phyloP scores from a whole-genome alignment of 2,113 vertebrate genomes.

The Mesocricetus auratus region DNA sequence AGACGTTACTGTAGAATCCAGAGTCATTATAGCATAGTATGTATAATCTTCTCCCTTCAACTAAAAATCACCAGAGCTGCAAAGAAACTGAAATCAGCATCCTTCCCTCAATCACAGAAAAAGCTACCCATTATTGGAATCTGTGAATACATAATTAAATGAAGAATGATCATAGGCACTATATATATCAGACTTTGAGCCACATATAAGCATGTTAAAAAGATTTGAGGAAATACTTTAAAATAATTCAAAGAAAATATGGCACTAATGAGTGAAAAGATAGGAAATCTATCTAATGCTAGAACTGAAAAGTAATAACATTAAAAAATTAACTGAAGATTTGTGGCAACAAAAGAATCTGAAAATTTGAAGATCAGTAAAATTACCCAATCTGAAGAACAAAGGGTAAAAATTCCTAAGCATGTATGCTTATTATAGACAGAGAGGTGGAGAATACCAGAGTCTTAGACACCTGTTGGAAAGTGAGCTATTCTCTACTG shows the following conservation, averaged over 20 bases:
- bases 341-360: neutral
- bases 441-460: neutral
- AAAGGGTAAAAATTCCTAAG: neutral
- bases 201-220: neutral
- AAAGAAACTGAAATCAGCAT: neutral
- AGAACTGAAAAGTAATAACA: neutral
- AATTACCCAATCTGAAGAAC: neutral
- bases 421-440: neutral
- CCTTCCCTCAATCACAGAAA: neutral
- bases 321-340: constrained; percentile 5
- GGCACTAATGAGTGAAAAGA: constrained; percentile 4
- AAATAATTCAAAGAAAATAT: constrained; percentile 2
- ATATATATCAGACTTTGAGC: neutral
- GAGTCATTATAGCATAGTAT: neutral
- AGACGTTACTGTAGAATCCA: neutral
- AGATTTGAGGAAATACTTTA: neutral
- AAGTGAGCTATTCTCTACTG: neutral
- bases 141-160: too few species aligned
- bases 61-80: neutral
- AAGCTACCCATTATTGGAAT: neutral
- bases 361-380: neutral
- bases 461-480: neutral
- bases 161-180: too few species aligned
- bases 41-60: neutral
- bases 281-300: constrained; percentile 23